Evolutionary conservation across 2,888 invertebrate genomes (phyloP).

Genomic region (Sinopyrophorus schimmeli): DNA sequence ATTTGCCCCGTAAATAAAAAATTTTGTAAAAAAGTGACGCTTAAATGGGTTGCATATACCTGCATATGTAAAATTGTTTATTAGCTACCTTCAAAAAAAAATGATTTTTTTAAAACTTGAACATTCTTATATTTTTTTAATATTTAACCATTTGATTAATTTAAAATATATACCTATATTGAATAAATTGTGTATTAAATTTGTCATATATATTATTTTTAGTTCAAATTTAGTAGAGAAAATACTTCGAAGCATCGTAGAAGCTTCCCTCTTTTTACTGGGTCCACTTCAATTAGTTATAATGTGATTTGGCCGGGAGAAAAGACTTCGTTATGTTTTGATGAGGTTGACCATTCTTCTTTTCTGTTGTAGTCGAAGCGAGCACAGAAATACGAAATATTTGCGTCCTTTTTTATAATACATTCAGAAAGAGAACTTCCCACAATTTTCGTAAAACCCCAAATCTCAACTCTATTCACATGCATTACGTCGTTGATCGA

Average conservation of each 20-base stretch:
- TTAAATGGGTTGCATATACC: too few species aligned
- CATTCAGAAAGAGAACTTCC: background rate
- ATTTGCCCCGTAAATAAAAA: too few species aligned
- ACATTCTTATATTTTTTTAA: too few species aligned
- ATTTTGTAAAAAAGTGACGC: too few species aligned
- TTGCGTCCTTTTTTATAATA: constrained; percentile 13
- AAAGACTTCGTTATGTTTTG: constrained; percentile 55
- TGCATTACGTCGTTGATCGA: constrained; percentile 23
- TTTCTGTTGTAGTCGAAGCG: constrained; percentile 21
- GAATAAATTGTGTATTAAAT: constrained; percentile 31
- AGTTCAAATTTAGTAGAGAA: constrained; percentile 28
- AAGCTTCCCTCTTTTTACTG: constrained; percentile 34
- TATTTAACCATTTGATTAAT: too few species aligned
- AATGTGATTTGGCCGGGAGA: constrained; percentile 54
- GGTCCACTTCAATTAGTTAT: constrained; percentile 55
- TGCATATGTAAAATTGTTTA: too few species aligned
- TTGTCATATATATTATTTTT: constrained; percentile 27
- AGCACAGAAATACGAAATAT: constrained; percentile 18
- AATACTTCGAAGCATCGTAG: constrained; percentile 28
- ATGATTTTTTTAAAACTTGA: too few species aligned
- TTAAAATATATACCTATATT: too few species aligned
- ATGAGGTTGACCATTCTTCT: constrained; percentile 53
- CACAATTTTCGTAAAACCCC: too few species aligned
- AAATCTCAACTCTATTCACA: too few species aligned
- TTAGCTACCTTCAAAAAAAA: too few species aligned